Evolutionary conservation across 2,888 invertebrate genomes (phyloP).

Genomic region (Drosophila kokeensis): DNA sequence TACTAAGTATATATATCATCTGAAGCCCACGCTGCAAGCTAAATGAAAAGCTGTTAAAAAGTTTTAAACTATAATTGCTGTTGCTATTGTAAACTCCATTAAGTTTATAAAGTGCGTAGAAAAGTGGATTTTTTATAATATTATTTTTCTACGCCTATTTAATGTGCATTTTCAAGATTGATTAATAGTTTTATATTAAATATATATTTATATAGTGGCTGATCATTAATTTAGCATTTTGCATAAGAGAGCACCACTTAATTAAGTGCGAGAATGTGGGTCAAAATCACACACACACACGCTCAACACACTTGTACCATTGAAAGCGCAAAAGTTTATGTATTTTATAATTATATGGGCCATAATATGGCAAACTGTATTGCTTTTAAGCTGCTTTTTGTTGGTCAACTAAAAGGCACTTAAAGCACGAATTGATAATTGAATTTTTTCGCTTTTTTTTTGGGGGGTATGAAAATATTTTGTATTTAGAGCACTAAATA

Average conservation of each 20-base stretch:
- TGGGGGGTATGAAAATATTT: neutral
- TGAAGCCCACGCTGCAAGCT: constrained; percentile 11
- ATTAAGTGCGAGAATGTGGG: constrained; percentile 55
- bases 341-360: neutral
- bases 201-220: constrained; percentile 46
- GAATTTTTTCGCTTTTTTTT: neutral
- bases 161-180: constrained; percentile 55
- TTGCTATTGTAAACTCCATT: constrained; percentile 64
- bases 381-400: constrained; percentile 26
- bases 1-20: constrained; percentile 4
- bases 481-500: neutral
- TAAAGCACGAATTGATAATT: too few relatives aligned
- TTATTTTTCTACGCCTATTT: constrained; percentile 8
- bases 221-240: constrained; percentile 67
- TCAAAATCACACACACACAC: neutral
- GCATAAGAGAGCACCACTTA: constrained; percentile 64
- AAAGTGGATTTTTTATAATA: constrained; percentile 26
- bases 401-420: constrained; percentile 33
- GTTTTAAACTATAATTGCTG: constrained; percentile 76
- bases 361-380: constrained; percentile 8
- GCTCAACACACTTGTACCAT: neutral
- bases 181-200: constrained; percentile 70
- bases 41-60: constrained; percentile 59
- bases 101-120: constrained; percentile 66
- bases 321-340: constrained; percentile 30